phyloP scores from a whole-genome alignment of 2,888 invertebrate genomes.

The Drosophila paracracens region DNA sequence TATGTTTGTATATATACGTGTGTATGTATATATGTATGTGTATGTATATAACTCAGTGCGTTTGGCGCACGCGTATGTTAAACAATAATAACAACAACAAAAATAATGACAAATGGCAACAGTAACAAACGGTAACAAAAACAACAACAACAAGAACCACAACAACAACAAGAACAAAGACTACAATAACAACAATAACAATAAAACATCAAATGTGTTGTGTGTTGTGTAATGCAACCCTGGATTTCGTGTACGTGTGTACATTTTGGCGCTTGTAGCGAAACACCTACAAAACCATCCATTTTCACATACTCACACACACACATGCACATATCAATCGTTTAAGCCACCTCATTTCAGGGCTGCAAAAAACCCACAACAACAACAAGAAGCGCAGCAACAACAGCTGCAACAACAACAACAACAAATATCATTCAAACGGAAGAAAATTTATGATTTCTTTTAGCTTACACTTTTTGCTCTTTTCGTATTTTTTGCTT shows the following conservation, averaged over 20 bases:
- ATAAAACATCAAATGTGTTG: slow-evolving; percentile 65
- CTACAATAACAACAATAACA: slow-evolving; percentile 49
- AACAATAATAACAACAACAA: slow-evolving; percentile 46
- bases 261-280: slow-evolving; percentile 81
- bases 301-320: slow-evolving; percentile 31
- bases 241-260: slow-evolving; percentile 83
- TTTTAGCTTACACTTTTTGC: slow-evolving; percentile 52
- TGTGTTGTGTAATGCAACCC: slow-evolving; percentile 84
- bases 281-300: slow-evolving; percentile 61
- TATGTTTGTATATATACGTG: neutral
- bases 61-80: slow-evolving; percentile 75
- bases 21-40: neutral
- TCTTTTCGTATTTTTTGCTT: slow-evolving; percentile 46
- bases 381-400: slow-evolving; percentile 28
- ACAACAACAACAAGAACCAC: slow-evolving; percentile 19
- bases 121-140: slow-evolving; percentile 27
- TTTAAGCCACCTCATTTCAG: slow-evolving; percentile 42
- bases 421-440: slow-evolving; percentile 55
- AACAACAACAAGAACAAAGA: slow-evolving; percentile 23
- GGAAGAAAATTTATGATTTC: slow-evolving; percentile 55
- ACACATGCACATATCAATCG: slow-evolving; percentile 23
- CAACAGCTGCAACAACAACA: slow-evolving; percentile 23
- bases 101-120: slow-evolving; percentile 22
- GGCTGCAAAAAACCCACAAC: slow-evolving; percentile 31
- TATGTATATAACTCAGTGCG: slow-evolving; percentile 41